Evolutionary conservation across 2,888 invertebrate species (phyloP).

Genomic region (Hipparchia semele): DNA sequence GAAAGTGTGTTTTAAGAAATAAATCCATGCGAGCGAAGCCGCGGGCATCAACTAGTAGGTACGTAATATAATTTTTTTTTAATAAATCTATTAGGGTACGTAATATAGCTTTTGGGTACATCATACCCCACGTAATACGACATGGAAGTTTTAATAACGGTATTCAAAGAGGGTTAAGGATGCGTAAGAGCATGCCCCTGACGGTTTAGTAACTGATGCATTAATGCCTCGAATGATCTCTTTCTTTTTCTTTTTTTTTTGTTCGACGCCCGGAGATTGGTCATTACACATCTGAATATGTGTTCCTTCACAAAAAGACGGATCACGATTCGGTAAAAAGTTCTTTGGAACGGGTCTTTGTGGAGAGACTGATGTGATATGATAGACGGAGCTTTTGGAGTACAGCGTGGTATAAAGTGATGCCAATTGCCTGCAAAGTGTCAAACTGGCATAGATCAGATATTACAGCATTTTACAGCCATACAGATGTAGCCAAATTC

Average conservation of each 20-base stretch:
- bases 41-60: no score
- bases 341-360: slow-evolving; percentile 59
- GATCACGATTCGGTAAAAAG: slow-evolving; percentile 78
- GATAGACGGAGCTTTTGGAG: neutral
- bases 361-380: slow-evolving; percentile 41
- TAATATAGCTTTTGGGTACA: neutral
- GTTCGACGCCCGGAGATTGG: slow-evolving; percentile 77
- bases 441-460: no score
- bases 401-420: neutral
- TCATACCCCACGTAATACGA: slow-evolving; percentile 1
- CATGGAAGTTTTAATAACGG: neutral
- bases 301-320: slow-evolving; percentile 74
- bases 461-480: no score
- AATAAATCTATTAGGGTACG: no score
- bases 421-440: neutral
- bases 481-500: no score
- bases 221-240: slow-evolving; percentile 76
- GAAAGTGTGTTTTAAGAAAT: no score
- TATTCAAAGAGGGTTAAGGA: slow-evolving; percentile 55
- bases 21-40: no score
- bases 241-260: slow-evolving; percentile 67
- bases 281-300: slow-evolving; percentile 82
- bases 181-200: slow-evolving; percentile 78
- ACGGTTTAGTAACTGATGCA: slow-evolving; percentile 82
- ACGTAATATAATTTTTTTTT: neutral